phyloP scores from a whole-genome alignment of 2,113 vertebrate species.

The Elachura formosa region DNA sequence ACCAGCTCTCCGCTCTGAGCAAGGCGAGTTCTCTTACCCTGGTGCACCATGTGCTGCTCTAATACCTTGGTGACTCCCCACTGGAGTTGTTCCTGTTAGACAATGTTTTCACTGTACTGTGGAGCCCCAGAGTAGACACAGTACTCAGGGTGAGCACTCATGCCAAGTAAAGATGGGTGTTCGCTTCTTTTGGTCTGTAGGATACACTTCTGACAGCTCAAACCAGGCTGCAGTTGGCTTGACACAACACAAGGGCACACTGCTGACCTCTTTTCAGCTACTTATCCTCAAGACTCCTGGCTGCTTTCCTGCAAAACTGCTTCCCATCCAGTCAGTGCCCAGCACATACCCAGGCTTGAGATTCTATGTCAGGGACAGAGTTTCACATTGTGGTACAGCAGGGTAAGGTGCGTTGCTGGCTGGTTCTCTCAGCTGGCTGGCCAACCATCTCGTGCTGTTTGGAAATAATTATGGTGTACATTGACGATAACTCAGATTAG shows the following conservation, averaged over 20 bases:
- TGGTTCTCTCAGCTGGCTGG: background rate
- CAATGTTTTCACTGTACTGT: background rate
- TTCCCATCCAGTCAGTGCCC: background rate
- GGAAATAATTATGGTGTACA: background rate
- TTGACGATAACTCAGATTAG: background rate
- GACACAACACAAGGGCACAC: background rate
- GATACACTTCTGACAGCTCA: background rate
- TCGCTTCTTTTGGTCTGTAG: background rate
- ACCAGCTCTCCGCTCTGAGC: background rate
- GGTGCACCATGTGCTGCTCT: background rate
- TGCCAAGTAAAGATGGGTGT: background rate
- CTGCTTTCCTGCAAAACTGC: background rate
- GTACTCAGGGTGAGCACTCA: background rate
- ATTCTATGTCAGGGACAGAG: rapidly evolving
- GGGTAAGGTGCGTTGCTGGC: background rate
- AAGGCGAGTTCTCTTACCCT: background rate
- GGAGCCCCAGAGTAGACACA: background rate
- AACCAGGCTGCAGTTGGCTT: background rate
- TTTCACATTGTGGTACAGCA: background rate
- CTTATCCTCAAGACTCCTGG: background rate
- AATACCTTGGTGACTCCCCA: background rate
- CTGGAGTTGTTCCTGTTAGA: background rate
- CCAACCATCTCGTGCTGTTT: background rate
- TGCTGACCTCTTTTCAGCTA: background rate
- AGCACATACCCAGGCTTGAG: background rate